These are phyloP conservation scores for Phaenicophaeus curvirostris DNA, from an alignment of 2,797 vertebrate species.

Conservation along the genomic window DNA sequence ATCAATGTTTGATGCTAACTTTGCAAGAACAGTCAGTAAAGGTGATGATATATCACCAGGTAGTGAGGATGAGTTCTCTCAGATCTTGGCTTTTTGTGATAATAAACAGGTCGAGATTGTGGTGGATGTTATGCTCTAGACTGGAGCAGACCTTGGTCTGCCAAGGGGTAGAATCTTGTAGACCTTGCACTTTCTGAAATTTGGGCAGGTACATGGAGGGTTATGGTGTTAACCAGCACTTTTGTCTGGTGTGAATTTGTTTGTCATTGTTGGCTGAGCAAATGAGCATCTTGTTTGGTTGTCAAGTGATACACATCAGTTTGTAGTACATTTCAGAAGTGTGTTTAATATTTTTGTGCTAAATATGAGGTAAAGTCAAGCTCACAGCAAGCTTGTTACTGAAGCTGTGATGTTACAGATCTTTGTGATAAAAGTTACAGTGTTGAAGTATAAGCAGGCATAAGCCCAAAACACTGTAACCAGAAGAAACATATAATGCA, in stretches of 20 bases:
- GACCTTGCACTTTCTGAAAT: background rate
- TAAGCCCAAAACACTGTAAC: background rate
- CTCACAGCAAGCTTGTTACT: background rate
- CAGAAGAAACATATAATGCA: rapidly evolving
- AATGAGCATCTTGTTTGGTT: background rate
- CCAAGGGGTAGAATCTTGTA: background rate
- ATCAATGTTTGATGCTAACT: background rate
- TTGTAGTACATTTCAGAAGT: background rate
- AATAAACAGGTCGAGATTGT: background rate
- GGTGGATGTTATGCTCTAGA: background rate
- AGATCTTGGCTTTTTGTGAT: background rate
- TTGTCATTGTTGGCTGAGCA: background rate
- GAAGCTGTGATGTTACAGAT: background rate
- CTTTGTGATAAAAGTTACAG: background rate
- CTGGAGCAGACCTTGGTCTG: background rate
- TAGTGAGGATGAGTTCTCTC: background rate
- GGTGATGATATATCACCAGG: background rate
- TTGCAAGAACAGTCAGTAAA: background rate
- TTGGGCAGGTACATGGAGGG: background rate
- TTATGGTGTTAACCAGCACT: background rate
- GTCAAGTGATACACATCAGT: rapidly evolving
- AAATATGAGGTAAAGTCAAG: background rate
- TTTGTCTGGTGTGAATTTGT: background rate
- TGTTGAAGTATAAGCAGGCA: background rate
- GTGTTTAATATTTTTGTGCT: background rate